Percentiles rank a stretch among this genome's conserved stretches.
Evolutionary conservation across 2,888 invertebrate species (phyloP).

Genomic region (Oscheius myriophilus): DNA sequence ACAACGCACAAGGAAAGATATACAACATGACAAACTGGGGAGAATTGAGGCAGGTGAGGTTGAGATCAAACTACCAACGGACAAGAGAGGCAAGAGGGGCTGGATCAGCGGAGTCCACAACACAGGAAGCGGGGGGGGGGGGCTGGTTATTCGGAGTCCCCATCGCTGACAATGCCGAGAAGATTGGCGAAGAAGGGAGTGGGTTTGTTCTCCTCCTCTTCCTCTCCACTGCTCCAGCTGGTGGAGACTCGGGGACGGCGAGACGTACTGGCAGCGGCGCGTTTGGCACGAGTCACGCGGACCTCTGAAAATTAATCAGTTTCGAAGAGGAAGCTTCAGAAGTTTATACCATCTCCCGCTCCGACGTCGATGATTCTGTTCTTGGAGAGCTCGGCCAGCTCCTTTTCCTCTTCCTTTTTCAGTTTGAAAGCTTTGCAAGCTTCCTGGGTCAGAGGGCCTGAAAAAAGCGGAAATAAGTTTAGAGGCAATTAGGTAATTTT

Average conservation of each 20-base stretch:
- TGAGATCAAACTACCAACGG: no score
- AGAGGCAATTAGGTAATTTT: no score
- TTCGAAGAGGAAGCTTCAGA: neutral
- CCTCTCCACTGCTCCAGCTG: constrained; percentile 8
- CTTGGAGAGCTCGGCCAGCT: constrained; percentile 22
- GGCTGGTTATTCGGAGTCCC: constrained; percentile 17
- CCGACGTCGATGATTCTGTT: constrained; percentile 27
- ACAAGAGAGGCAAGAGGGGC: no score
- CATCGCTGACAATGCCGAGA: constrained; percentile 18
- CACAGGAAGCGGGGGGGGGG: no score
- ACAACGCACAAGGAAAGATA: no score
- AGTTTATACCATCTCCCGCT: constrained; percentile 12
- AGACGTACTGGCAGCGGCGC: constrained; percentile 12
- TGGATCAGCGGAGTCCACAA: no score
- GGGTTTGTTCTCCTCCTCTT: constrained; percentile 6
- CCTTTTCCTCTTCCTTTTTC: constrained; percentile 16
- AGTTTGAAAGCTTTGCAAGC: constrained; percentile 21
- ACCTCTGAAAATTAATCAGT: neutral
- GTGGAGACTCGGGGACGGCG: neutral
- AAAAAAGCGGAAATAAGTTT: no score
- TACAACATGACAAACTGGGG: no score
- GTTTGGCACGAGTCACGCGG: constrained; percentile 16
- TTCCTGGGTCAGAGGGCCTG: constrained; percentile 16
- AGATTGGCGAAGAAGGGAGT: constrained; percentile 22
- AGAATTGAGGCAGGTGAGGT: no score